A percentile compares a stretch with the other conserved stretches of the same genome.
Conservation (phyloP, 2,888 invertebrate genomes). For the Mycalesis mineus region DNA sequence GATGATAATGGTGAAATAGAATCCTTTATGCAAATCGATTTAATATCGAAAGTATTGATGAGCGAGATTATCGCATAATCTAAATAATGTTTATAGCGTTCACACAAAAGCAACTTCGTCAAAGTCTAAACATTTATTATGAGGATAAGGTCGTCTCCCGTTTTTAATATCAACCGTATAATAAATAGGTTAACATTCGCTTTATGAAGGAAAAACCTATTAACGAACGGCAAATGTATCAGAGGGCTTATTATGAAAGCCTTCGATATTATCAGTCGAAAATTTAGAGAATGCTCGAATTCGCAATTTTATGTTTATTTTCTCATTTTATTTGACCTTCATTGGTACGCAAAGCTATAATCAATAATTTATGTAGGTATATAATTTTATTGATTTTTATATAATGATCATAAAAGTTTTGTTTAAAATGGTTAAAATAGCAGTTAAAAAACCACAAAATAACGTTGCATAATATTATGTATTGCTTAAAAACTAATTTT, state of each 20-base stretch:
- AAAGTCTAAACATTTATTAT: constrained; percentile 57
- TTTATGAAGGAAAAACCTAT: constrained; percentile 77
- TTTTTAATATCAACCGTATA: constrained; percentile 74
- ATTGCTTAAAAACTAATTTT: too few relatives aligned
- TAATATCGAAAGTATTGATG: neutral
- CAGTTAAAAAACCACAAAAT: too few relatives aligned
- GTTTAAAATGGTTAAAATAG: too few relatives aligned
- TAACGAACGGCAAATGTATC: constrained; percentile 73
- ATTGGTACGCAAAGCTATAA: too few relatives aligned
- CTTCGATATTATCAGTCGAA: constrained; percentile 18
- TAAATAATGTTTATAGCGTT: constrained; percentile 18
- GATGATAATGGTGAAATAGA: too few relatives aligned
- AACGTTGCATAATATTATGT: too few relatives aligned
- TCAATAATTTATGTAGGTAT: too few relatives aligned
- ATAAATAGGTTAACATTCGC: constrained; percentile 77
- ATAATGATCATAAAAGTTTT: too few relatives aligned
- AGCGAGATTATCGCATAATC: constrained; percentile 1
- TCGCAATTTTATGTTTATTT: too few relatives aligned
- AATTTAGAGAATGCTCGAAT: neutral
- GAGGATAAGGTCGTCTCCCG: constrained; percentile 53
- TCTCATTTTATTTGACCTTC: neutral
- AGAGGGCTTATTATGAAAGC: constrained; percentile 43
- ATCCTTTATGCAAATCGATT: too few relatives aligned
- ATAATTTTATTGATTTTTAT: too few relatives aligned
- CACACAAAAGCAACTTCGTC: constrained; percentile 48